phyloP scores from a whole-genome alignment of 2,797 vertebrate genomes.

The Hyperoplus immaculatus region DNA sequence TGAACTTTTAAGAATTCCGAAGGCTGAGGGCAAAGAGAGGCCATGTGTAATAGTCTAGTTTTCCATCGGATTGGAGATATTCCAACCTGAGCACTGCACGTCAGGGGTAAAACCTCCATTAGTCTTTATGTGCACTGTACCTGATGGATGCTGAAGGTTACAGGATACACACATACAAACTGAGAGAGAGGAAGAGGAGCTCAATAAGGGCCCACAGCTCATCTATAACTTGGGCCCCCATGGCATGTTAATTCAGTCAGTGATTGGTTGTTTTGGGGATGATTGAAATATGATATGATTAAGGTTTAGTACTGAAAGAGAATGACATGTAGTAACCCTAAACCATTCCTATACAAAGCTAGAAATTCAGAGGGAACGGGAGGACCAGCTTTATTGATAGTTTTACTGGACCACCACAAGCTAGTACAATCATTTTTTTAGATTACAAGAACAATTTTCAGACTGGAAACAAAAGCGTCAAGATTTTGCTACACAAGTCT shows the following conservation, averaged over 20 bases:
- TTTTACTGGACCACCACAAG: constrained; percentile 17
- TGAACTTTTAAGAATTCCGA: no score
- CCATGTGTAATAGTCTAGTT: not conserved
- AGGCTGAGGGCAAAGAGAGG: not conserved
- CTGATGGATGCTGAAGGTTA: not conserved
- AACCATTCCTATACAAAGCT: not conserved
- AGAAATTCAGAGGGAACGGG: constrained; percentile 4
- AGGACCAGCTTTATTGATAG: constrained; percentile 38
- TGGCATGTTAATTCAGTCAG: constrained; percentile 5
- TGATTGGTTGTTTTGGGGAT: not conserved
- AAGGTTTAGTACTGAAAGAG: not conserved
- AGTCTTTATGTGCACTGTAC: not conserved
- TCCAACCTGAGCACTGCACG: not conserved
- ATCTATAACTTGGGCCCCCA: not conserved
- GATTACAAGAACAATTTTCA: constrained; percentile 9
- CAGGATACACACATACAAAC: not conserved
- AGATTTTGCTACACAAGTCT: constrained; percentile 1
- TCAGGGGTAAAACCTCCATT: no score
- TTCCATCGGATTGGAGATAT: no score
- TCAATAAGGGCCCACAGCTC: not conserved
- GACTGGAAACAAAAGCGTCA: constrained; percentile 3
- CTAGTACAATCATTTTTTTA: constrained; percentile 15
- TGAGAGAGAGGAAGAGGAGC: not conserved
- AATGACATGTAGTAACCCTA: not conserved
- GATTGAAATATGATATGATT: not conserved